phyloP scores from a whole-genome alignment of 2,888 invertebrate species.

The Ectemnius lituratus region DNA sequence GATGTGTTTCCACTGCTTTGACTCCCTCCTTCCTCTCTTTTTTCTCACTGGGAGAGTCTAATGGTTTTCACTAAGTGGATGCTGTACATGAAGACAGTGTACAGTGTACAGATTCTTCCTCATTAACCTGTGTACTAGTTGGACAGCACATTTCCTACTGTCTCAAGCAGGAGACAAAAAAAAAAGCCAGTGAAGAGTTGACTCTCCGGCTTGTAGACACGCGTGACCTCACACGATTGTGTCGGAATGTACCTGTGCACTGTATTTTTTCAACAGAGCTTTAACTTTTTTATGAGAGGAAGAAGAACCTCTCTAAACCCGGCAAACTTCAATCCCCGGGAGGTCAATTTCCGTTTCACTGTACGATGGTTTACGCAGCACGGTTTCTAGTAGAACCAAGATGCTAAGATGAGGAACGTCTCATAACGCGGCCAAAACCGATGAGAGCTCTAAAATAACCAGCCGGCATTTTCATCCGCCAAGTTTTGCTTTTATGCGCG shows the following conservation, averaged over 20 bases:
- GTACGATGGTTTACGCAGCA: background rate
- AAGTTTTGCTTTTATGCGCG: too few relatives aligned
- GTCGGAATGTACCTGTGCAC: too few relatives aligned
- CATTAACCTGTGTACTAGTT: too few relatives aligned
- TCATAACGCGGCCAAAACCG: background rate
- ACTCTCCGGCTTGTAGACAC: background rate
- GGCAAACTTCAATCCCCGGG: background rate
- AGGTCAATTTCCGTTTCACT: constrained; percentile 3
- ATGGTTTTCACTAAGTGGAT: too few relatives aligned
- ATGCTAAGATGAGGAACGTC: background rate
- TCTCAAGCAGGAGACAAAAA: too few relatives aligned
- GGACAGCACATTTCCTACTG: too few relatives aligned
- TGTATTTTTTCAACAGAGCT: background rate
- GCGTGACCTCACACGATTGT: too few relatives aligned
- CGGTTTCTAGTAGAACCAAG: background rate
- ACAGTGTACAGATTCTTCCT: too few relatives aligned
- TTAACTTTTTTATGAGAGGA: constrained; percentile 10
- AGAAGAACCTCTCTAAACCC: background rate
- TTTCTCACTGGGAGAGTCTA: too few relatives aligned
- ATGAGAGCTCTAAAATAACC: background rate
- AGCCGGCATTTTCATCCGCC: too few relatives aligned
- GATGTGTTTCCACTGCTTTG: background rate
- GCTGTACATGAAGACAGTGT: too few relatives aligned
- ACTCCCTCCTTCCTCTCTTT: background rate
- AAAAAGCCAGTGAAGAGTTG: background rate